Conservation (phyloP, 2,797 vertebrate species). For the Spheniscus humboldti region DNA sequence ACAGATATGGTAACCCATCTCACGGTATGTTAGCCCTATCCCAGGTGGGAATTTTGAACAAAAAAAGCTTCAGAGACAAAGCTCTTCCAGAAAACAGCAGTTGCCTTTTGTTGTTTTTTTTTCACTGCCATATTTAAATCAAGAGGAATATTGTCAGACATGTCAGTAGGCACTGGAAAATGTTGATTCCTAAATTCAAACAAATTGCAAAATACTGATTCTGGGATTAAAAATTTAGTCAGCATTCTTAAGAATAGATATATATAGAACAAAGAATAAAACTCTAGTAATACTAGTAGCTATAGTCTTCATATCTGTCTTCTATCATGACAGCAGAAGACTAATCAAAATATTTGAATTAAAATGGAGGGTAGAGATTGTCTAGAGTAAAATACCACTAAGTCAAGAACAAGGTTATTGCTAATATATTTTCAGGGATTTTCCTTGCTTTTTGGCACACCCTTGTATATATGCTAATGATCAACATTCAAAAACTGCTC, state of each 20-base stretch:
- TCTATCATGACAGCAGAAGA: background rate
- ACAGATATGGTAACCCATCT: background rate
- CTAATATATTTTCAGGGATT: background rate
- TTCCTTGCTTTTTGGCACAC: background rate
- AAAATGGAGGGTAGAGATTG: background rate
- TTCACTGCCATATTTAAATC: background rate
- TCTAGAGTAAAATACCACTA: background rate
- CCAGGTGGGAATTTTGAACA: background rate
- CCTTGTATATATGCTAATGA: background rate
- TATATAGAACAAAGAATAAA: background rate
- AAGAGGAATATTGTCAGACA: background rate
- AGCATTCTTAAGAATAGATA: background rate
- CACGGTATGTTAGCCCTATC: fast-evolving
- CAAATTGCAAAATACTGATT: background rate
- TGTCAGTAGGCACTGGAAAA: background rate
- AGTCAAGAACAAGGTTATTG: background rate
- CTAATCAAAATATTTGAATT: background rate
- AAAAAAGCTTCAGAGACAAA: background rate
- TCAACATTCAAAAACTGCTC: background rate
- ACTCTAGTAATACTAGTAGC: background rate
- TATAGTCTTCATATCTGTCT: background rate
- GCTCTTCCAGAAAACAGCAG: background rate
- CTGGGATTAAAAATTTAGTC: background rate
- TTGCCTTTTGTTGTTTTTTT: background rate
- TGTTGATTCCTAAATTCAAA: background rate